These are phyloP conservation scores for Microctonus aethiopoides DNA, from an alignment of 2,888 invertebrate species.

Conservation along the genomic window DNA sequence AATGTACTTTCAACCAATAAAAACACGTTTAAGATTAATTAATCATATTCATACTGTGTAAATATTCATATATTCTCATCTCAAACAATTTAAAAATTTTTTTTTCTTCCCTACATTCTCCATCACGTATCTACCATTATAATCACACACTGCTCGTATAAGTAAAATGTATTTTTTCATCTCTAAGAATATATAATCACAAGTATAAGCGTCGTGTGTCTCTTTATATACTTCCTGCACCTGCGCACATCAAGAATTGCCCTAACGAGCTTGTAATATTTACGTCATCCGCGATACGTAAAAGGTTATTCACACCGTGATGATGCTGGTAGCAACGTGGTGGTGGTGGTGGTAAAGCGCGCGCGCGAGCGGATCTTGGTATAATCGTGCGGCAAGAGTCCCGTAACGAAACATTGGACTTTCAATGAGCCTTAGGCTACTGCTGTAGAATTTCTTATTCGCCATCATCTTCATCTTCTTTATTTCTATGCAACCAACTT, in stretches of 20 bases:
- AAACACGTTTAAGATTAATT: too few species aligned
- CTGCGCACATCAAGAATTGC: constrained; percentile 27
- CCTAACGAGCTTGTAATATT: constrained; percentile 62
- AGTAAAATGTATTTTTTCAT: neutral
- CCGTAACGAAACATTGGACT: constrained; percentile 36
- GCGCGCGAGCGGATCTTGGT: constrained; percentile 13
- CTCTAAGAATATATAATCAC: neutral
- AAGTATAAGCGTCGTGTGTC: constrained; percentile 6
- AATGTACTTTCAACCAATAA: too few species aligned
- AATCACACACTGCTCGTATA: neutral
- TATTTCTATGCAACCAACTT: neutral
- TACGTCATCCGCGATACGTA: constrained; percentile 56
- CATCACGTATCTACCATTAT: too few species aligned
- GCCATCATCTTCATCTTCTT: constrained; percentile 1
- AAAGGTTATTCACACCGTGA: constrained; percentile 57
- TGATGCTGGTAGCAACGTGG: constrained; percentile 20
- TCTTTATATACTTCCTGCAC: constrained; percentile 22
- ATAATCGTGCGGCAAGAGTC: constrained; percentile 34
- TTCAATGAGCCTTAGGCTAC: constrained; percentile 35
- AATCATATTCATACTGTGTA: too few species aligned
- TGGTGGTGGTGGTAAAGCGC: neutral
- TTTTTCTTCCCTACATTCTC: too few species aligned
- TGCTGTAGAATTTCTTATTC: constrained; percentile 22
- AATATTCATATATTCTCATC: too few species aligned
- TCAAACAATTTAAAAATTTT: too few species aligned